phyloP scores from a whole-genome alignment of 2,113 vertebrate genomes.

The Ageneiosus marmoratus region DNA sequence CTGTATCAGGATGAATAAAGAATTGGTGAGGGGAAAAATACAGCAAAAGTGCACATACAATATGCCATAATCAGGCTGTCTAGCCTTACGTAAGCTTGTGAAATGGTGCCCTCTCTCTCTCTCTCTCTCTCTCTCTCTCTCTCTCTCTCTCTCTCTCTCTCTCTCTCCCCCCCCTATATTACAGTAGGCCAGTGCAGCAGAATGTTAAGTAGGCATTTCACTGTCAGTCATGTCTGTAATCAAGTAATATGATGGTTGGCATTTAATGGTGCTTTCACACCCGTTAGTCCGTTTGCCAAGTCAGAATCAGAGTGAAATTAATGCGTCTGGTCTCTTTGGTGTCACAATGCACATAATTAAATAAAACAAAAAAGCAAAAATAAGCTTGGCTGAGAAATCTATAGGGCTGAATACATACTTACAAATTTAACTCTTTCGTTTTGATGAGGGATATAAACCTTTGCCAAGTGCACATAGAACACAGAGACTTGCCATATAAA shows the following conservation, averaged over 20 bases:
- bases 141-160: background rate
- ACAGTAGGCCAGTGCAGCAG: background rate
- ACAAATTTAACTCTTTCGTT: background rate
- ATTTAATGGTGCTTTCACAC: background rate
- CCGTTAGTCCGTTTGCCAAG: background rate
- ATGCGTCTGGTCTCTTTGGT: background rate
- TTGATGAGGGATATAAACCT: background rate
- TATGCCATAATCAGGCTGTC: conserved; percentile 17
- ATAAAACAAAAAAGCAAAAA: background rate
- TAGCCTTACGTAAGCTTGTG: background rate
- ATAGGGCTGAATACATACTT: background rate
- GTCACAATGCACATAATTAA: background rate
- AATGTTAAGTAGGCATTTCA: conserved; percentile 5
- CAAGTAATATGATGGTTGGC: background rate
- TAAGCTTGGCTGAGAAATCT: background rate
- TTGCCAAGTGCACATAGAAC: background rate
- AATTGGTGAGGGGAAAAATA: background rate
- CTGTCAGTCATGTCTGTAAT: background rate
- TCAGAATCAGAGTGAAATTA: background rate
- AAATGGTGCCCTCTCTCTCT: background rate
- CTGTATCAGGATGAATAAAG: conserved; percentile 8
- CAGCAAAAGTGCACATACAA: conserved; percentile 28
- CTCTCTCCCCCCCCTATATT: conserved; percentile 11
- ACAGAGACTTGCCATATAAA: background rate
- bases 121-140: background rate